Conservation (phyloP, 2,797 vertebrate species). For the Hydrophis major region DNA sequence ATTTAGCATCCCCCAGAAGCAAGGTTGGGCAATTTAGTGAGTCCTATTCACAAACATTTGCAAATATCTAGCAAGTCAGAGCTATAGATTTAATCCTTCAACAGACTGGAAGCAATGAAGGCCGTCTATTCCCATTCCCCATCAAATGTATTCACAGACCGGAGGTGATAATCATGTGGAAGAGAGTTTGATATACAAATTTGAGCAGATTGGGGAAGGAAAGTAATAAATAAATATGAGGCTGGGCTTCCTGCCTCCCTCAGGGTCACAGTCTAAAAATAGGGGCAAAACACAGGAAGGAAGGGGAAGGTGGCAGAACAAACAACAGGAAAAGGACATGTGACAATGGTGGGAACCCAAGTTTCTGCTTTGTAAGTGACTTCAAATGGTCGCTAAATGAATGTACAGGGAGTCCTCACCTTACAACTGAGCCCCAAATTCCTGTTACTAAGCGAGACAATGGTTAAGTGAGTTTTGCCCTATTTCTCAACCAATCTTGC, state of each 20-base stretch:
- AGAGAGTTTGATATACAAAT: background rate
- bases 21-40: background rate
- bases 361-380: background rate
- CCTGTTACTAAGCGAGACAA: background rate
- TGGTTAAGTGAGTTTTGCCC: background rate
- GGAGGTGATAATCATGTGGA: background rate
- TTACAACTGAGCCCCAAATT: background rate
- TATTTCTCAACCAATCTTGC: background rate
- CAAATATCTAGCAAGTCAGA: background rate
- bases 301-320: background rate
- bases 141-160: background rate
- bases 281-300: background rate
- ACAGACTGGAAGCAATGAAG: background rate
- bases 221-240: background rate
- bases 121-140: background rate
- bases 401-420: background rate
- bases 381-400: background rate
- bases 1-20: background rate
- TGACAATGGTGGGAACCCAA: background rate
- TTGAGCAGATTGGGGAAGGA: background rate
- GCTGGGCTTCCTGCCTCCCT: background rate
- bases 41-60: background rate
- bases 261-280: background rate
- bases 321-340: background rate
- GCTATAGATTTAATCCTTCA: background rate